A percentile compares a stretch with the other conserved stretches of the same genome.
Conservation (phyloP, 2,888 invertebrate genomes). For the Brassicogethes aeneus region DNA sequence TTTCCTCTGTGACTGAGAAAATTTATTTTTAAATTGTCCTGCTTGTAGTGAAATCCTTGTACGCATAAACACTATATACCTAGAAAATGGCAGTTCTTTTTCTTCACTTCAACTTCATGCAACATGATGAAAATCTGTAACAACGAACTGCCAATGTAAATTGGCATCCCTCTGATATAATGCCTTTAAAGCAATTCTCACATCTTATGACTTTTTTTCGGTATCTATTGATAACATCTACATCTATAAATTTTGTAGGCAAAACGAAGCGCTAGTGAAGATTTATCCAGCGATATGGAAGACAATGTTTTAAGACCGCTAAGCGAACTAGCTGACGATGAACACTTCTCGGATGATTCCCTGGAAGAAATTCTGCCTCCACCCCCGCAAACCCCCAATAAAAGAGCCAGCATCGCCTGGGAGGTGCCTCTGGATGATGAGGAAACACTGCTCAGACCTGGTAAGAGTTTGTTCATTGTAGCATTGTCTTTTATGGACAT, state of each 20-base stretch:
- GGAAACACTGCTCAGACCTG: slow-evolving; percentile 61
- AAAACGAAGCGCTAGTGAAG: background rate
- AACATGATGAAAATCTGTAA: too few species aligned
- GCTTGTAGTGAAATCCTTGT: too few species aligned
- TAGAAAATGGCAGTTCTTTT: too few species aligned
- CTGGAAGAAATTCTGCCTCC: slow-evolving; percentile 65
- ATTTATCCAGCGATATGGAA: slow-evolving; percentile 31
- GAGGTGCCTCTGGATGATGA: slow-evolving; percentile 69
- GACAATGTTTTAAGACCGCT: slow-evolving; percentile 30
- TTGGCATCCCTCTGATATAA: too few species aligned
- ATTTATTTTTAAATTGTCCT: too few species aligned
- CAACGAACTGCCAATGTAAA: too few species aligned
- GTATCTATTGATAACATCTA: too few species aligned
- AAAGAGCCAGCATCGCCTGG: slow-evolving; percentile 79
- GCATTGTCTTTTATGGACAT: background rate
- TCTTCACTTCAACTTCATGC: too few species aligned
- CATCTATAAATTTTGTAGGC: slow-evolving; percentile 32
- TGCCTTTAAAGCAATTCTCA: too few species aligned
- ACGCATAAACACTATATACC: too few species aligned
- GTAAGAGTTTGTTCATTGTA: slow-evolving; percentile 31
- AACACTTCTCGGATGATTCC: slow-evolving; percentile 76
- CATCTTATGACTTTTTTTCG: too few species aligned
- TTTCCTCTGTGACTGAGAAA: too few species aligned
- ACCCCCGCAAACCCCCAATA: slow-evolving; percentile 45
- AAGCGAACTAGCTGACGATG: slow-evolving; percentile 44